phyloP scores from a whole-genome alignment of 2,797 vertebrate genomes.

The Dipus sagitta region DNA sequence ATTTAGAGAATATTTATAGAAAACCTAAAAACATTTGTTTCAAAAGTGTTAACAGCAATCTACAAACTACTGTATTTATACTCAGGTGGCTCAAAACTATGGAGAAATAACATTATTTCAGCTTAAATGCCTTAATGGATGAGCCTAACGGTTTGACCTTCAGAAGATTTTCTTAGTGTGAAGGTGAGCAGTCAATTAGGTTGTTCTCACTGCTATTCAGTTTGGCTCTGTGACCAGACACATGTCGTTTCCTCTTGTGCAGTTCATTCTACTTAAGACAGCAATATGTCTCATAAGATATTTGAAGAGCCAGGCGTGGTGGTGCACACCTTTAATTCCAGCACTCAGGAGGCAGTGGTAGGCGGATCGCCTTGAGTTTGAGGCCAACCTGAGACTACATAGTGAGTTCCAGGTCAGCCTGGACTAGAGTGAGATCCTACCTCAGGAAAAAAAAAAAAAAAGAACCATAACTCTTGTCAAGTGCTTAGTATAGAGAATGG shows the following conservation, averaged over 20 bases:
- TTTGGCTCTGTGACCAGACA: neutral
- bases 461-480: neutral
- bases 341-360: too few relatives aligned
- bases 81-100: neutral
- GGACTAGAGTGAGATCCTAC: too few relatives aligned
- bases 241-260: neutral
- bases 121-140: neutral
- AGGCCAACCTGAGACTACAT: too few relatives aligned
- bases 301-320: too few relatives aligned
- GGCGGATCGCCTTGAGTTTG: too few relatives aligned
- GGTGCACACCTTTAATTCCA: too few relatives aligned
- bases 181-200: neutral
- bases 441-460: neutral
- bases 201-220: neutral
- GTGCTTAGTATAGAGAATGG: neutral
- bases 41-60: neutral
- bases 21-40: constrained; percentile 40
- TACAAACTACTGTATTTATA: constrained; percentile 13
- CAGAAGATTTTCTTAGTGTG: neutral
- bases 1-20: neutral
- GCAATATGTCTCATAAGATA: neutral
- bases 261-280: too few relatives aligned
- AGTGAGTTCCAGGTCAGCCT: too few relatives aligned
- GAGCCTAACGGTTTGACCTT: constrained; percentile 3
- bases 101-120: neutral